Percentiles rank a stretch among this genome's conserved stretches.
Evolutionary conservation across 2,113 vertebrate genomes (phyloP).

Genomic region (Potamarius usumacintae): DNA sequence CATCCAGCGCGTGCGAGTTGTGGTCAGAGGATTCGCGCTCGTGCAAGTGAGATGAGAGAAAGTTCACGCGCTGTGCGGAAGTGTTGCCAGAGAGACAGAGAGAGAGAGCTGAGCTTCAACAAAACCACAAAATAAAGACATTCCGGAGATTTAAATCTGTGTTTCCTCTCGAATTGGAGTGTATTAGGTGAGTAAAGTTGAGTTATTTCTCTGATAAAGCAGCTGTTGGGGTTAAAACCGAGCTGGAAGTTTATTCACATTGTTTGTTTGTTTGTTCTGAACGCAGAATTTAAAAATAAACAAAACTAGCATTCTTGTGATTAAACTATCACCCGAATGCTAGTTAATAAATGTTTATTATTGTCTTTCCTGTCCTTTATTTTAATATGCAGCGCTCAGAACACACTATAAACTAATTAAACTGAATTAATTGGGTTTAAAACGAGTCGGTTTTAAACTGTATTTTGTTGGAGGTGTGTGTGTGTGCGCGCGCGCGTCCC

Average conservation of each 20-base stretch:
- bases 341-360: neutral
- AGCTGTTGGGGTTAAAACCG: neutral
- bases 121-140: neutral
- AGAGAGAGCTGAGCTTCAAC: neutral
- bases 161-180: neutral
- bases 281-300: neutral
- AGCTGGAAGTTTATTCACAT: neutral
- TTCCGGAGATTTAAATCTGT: neutral
- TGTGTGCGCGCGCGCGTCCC: neutral
- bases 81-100: neutral
- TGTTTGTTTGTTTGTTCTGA: neutral
- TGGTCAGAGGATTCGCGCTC: neutral
- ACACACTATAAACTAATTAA: neutral
- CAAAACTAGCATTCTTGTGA: neutral
- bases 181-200: constrained; percentile 14
- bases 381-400: neutral
- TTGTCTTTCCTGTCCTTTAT: neutral
- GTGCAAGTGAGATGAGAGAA: neutral
- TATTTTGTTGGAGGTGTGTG: neutral
- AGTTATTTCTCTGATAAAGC: too few species aligned
- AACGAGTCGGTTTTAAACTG: neutral
- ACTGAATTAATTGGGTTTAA: too few species aligned
- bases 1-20: neutral
- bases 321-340: neutral
- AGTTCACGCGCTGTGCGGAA: neutral